A percentile compares a stretch with the other conserved stretches of the same genome.
These are phyloP conservation scores for Psittacara wagleri DNA, from an alignment of 2,113 vertebrate genomes.

Conservation along the genomic window DNA sequence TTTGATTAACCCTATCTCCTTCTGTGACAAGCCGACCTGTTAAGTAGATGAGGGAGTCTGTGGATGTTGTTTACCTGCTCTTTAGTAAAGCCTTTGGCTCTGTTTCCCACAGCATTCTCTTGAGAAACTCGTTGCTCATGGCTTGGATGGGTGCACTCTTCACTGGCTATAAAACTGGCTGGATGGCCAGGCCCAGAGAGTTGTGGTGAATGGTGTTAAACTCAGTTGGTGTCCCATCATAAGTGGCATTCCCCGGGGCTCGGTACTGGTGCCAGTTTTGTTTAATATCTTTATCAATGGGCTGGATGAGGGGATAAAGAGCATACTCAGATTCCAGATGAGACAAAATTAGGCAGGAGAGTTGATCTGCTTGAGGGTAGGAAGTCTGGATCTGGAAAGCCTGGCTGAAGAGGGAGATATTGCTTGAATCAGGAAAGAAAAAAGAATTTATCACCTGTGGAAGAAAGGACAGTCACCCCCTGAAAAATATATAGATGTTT, in stretches of 20 bases:
- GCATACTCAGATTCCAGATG: neutral
- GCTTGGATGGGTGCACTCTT: neutral
- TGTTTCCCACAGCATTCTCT: neutral
- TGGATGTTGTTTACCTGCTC: neutral
- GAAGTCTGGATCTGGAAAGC: neutral
- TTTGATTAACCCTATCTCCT: neutral
- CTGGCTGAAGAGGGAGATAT: neutral
- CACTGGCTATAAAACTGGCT: neutral
- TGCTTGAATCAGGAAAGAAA: neutral
- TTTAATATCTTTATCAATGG: neutral
- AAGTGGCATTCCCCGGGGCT: neutral
- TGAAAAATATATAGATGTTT: neutral
- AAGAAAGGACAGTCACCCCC: neutral
- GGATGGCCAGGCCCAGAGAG: neutral
- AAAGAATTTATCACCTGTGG: neutral
- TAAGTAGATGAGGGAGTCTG: neutral
- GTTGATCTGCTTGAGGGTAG: neutral
- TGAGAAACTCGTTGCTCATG: neutral
- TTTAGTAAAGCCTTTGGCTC: neutral
- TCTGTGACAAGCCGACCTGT: neutral
- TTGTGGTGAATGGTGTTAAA: neutral
- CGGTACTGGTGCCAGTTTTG: neutral
- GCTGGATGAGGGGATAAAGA: neutral
- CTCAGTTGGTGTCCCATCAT: neutral
- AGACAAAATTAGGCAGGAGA: neutral